Evolutionary conservation across 2,797 vertebrate genomes (phyloP).

Genomic region (Poeciliopsis turneri): DNA sequence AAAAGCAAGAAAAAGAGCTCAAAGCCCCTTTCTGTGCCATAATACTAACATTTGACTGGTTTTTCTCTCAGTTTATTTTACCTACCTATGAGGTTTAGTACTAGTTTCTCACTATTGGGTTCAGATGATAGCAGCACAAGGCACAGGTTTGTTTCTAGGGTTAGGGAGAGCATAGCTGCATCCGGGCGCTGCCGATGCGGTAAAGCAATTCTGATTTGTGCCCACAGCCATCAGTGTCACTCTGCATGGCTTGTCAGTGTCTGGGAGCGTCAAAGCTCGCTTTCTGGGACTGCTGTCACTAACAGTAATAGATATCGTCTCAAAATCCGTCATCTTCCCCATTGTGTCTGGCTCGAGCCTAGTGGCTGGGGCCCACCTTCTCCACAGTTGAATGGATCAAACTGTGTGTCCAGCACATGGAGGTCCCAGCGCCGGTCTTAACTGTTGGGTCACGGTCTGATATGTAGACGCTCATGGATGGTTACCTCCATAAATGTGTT

Average conservation of each 20-base stretch:
- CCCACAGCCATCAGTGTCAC: conserved; percentile 90
- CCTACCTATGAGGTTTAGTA: conserved; percentile 4
- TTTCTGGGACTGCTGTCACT: conserved; percentile 87
- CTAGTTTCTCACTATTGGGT: conserved; percentile 46
- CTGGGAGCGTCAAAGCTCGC: conserved; percentile 81
- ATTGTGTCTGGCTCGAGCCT: conserved; percentile 68
- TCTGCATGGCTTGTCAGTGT: conserved; percentile 85
- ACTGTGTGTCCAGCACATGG: conserved; percentile 48
- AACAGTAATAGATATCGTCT: conserved; percentile 94
- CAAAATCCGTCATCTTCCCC: conserved; percentile 77
- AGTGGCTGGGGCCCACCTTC: conserved; percentile 71
- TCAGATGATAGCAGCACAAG: conserved; percentile 38
- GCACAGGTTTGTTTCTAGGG: conserved; percentile 57
- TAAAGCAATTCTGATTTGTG: conserved; percentile 92
- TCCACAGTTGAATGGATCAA: conserved; percentile 64
- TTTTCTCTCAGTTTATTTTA: neutral
- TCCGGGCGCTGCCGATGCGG: conserved; percentile 76
- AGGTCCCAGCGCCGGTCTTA: conserved; percentile 72
- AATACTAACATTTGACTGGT: neutral
- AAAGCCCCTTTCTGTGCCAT: neutral
- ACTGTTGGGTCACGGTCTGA: conserved; percentile 75
- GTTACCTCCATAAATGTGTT: conserved; percentile 73
- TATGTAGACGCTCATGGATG: conserved; percentile 75
- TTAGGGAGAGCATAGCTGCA: conserved; percentile 59
- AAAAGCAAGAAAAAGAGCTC: neutral